Evolutionary conservation across 2,797 vertebrate genomes (phyloP).

Genomic region (Rallus crepitans): DNA sequence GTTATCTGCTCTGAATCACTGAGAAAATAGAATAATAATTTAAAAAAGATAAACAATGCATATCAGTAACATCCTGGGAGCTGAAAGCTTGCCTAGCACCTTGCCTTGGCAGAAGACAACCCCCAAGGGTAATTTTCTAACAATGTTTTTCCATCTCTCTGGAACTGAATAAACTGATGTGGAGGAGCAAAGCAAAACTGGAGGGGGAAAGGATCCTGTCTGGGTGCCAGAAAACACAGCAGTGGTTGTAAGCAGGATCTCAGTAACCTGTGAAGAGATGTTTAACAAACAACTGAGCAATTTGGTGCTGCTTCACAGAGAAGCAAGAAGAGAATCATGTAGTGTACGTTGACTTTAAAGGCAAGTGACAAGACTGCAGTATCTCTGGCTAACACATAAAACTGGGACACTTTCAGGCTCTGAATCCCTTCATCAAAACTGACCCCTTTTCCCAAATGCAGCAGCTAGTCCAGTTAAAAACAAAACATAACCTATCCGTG

Average conservation of each 20-base stretch:
- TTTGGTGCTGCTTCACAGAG: not conserved
- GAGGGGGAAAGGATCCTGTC: not conserved
- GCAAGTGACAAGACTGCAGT: not conserved
- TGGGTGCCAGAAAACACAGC: not conserved
- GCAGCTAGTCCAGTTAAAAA: not conserved
- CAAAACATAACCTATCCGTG: not conserved
- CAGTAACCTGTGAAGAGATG: not conserved
- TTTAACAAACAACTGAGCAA: not conserved
- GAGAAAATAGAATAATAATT: not conserved
- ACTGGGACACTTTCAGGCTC: not conserved
- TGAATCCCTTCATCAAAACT: not conserved
- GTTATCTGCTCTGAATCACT: not conserved
- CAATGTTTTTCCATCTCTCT: not conserved
- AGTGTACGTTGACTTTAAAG: not conserved
- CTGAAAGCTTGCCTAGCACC: conserved; percentile 42
- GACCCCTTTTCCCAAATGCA: not conserved
- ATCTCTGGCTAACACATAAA: not conserved
- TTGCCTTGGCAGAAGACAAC: conserved; percentile 6
- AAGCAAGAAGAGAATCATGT: not conserved
- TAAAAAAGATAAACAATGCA: rapidly evolving
- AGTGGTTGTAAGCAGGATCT: not conserved
- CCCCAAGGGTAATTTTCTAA: not conserved
- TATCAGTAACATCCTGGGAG: not conserved
- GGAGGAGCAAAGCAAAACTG: not conserved
- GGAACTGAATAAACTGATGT: not conserved